phyloP scores from a whole-genome alignment of 2,888 invertebrate genomes.

The Diarsia brunnea region DNA sequence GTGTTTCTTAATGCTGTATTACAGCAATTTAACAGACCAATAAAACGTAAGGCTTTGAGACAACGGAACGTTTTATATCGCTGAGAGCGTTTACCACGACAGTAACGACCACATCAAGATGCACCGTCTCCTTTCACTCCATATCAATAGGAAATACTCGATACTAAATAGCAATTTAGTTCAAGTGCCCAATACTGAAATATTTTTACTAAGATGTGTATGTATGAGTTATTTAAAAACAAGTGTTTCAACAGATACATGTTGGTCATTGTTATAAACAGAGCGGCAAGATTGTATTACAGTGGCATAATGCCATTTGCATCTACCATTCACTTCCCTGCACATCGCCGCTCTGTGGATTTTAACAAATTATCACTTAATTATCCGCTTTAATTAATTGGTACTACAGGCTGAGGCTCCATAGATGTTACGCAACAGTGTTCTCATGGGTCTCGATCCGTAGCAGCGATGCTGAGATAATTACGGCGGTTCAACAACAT shows the following conservation, averaged over 20 bases:
- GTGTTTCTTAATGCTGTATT: slow-evolving; percentile 57
- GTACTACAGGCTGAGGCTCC: slow-evolving; percentile 8
- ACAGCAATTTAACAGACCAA: slow-evolving; percentile 45
- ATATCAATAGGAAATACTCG: slow-evolving; percentile 11
- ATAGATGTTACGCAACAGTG: slow-evolving; percentile 33
- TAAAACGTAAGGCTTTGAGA: slow-evolving; percentile 57
- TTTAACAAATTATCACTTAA: slow-evolving; percentile 62
- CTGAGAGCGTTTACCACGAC: slow-evolving; percentile 28
- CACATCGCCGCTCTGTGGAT: slow-evolving; percentile 42
- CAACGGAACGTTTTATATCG: slow-evolving; percentile 44
- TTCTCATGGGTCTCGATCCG: slow-evolving; percentile 35
- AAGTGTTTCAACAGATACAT: slow-evolving; percentile 56
- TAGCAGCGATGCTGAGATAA: slow-evolving; percentile 22
- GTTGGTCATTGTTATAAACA: slow-evolving; percentile 69
- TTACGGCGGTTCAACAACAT: slow-evolving; percentile 38
- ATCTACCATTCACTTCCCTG: slow-evolving; percentile 70
- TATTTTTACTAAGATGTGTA: slow-evolving; percentile 23
- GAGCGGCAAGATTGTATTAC: slow-evolving; percentile 73
- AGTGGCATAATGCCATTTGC: slow-evolving; percentile 66
- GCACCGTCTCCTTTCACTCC: slow-evolving; percentile 58
- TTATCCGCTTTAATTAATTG: slow-evolving; percentile 52
- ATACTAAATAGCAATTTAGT: slow-evolving; percentile 34
- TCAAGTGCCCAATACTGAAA: slow-evolving; percentile 17
- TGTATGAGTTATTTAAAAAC: slow-evolving; percentile 41
- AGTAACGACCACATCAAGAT: slow-evolving; percentile 35